phyloP scores from a whole-genome alignment of 64 coral and sea anemone species.

The Catalaphyllia jardinei region DNA sequence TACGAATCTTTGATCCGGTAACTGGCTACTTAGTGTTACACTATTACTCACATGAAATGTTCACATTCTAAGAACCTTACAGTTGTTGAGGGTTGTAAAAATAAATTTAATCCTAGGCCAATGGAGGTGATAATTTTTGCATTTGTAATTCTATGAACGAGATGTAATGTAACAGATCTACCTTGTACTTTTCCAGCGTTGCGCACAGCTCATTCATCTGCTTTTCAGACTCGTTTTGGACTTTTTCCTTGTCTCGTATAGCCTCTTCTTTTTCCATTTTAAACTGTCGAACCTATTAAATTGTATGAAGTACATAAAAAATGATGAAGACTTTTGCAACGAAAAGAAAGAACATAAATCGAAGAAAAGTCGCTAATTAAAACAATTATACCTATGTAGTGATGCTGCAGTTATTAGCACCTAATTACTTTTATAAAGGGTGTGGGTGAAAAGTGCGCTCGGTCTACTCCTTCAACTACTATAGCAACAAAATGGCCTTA shows the following conservation, averaged over 20 bases:
- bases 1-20: too few relatives aligned
- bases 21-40: too few relatives aligned
- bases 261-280: conserved; percentile 64
- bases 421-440: too few relatives aligned
- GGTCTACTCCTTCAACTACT: background rate
- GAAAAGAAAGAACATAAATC: background rate
- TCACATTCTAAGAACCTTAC: too few relatives aligned
- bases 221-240: conserved; percentile 75
- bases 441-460: too few relatives aligned
- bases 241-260: conserved; percentile 77
- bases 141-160: background rate
- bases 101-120: too few relatives aligned
- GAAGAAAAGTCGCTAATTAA: background rate
- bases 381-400: background rate
- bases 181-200: conserved; percentile 99
- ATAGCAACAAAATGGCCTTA: background rate
- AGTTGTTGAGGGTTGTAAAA: too few relatives aligned
- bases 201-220: conserved; percentile 91
- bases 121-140: too few relatives aligned
- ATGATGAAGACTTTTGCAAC: background rate
- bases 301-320: background rate
- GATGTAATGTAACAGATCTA: background rate
- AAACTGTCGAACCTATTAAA: conserved; percentile 54
- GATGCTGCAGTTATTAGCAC: background rate
- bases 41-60: too few relatives aligned